A percentile compares a stretch with the other conserved stretches of the same genome.
Evolutionary conservation across 2,888 invertebrate species (phyloP).

Genomic region (Cinara cedri): DNA sequence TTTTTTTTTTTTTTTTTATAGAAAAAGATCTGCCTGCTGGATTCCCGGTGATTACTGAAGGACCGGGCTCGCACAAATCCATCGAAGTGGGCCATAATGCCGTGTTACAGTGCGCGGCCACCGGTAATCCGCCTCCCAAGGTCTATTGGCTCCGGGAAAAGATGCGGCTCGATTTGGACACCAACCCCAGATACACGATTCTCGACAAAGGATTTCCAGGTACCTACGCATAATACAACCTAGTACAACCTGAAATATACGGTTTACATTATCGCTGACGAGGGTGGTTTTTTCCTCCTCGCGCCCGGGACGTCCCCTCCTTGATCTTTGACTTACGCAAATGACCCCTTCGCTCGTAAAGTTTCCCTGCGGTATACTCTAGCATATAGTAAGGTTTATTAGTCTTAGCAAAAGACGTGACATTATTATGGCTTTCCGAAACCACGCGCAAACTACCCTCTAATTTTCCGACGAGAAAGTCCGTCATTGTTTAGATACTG

Average conservation of each 20-base stretch:
- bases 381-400: slow-evolving; percentile 36
- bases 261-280: slow-evolving; percentile 36
- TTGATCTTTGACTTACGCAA: slow-evolving; percentile 38
- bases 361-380: neutral
- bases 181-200: slow-evolving; percentile 83
- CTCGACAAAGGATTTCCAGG: slow-evolving; percentile 80
- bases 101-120: slow-evolving; percentile 85
- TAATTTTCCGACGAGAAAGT: slow-evolving; percentile 9
- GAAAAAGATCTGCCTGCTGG: slow-evolving; percentile 79
- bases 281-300: slow-evolving; percentile 20
- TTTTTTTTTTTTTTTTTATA: no score
- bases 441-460: neutral
- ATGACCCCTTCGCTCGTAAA: slow-evolving; percentile 36
- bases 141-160: slow-evolving; percentile 95
- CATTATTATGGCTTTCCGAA: slow-evolving; percentile 43
- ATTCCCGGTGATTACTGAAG: slow-evolving; percentile 87
- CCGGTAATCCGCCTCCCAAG: slow-evolving; percentile 78
- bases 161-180: slow-evolving; percentile 82
- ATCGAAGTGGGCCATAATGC: slow-evolving; percentile 95
- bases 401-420: slow-evolving; percentile 11
- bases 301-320: neutral
- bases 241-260: slow-evolving; percentile 59
- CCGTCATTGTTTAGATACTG: neutral
- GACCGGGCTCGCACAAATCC: slow-evolving; percentile 84
- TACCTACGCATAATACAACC: slow-evolving; percentile 61